Base-by-base conservation (phyloP, 2,113 vertebrate species). In the Anolis sagrei region DNA sequence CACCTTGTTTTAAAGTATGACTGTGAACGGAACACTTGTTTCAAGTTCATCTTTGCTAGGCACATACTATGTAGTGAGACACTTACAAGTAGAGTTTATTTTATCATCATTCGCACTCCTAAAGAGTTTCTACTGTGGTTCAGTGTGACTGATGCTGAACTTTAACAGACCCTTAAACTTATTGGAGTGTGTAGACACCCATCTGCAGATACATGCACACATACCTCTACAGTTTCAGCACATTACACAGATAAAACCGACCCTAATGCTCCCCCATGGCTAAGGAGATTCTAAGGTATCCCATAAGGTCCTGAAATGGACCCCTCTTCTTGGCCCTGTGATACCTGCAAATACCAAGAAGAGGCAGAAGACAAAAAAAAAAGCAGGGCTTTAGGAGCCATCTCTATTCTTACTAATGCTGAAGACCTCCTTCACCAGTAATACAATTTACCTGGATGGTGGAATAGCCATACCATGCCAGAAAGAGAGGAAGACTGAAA, bases 51-150 rank as follows among this genome's bases (percentile, higher is more conserved):
- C 13, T 48, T 64, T 36, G 14, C 58, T 78, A 78, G 77, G 0
- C 82, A 89, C 84, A 86, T 83, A 87, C 82, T 0, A 0, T 85
- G 89, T 83, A 83, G 44, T 74, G 69, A 81, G 48, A 82, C 68
- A 84, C 54, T n/a, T 51, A 84, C 0, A 1, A 82, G 58, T 81
- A 75, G 77, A 89, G 75, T 58, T 85, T 85, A 87, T 88, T 51
- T 62, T 89, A 69, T 79, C 79, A 54, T 82, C 36, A 27, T 27
- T 81, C 76, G 61, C 16, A 86, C 39, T 13, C 36, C 72, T 83
- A 48, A 83, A 5, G 0, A 81, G 85, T 66, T 85, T 75, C 58
- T 66, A n/a, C 39, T 72, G 32, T 44, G 66, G 81, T 68, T 86
- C 72, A 77, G 49, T 75, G n/a, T 25, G 29, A 48, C 29, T 48